These are phyloP conservation scores for Grus americana DNA, from an alignment of 2,113 vertebrate genomes.

Conservation along the genomic window DNA sequence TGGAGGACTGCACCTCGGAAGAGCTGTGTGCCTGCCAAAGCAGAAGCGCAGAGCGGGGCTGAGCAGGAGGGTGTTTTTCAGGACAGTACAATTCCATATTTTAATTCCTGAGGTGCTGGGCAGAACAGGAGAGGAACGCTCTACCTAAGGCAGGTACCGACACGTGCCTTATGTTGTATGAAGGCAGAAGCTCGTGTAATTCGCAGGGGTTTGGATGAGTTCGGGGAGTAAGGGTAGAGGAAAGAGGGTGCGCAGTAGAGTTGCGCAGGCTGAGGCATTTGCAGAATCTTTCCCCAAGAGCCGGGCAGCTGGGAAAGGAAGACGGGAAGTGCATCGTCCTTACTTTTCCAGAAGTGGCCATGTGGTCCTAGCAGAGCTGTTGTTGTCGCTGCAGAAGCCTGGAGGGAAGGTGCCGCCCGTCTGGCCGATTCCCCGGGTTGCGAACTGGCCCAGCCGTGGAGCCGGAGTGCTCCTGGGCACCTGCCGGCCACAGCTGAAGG, in stretches of 20 bases:
- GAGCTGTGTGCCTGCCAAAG: not conserved
- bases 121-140: not conserved
- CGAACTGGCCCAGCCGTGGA: fast-evolving
- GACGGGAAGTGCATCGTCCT: not conserved
- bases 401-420: not conserved
- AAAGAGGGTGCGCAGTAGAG: not conserved
- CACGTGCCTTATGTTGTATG: not conserved
- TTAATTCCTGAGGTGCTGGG: not conserved
- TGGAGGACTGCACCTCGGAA: not conserved
- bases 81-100: fast-evolving
- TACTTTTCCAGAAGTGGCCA: constrained; percentile 61
- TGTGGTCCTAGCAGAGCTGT: constrained; percentile 19
- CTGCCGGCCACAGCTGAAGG: fast-evolving
- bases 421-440: fast-evolving
- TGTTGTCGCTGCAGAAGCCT: not conserved
- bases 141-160: fast-evolving
- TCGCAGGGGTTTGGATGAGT: not conserved
- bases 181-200: not conserved
- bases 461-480: not conserved
- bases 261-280: not conserved
- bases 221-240: not conserved
- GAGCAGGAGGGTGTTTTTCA: not conserved
- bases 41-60: fast-evolving
- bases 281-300: not conserved
- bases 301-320: not conserved